A percentile compares a stretch with the other conserved stretches of the same genome.
phyloP scores from a whole-genome alignment of 2,888 invertebrate species.

The Eristalinus sepulchralis region DNA sequence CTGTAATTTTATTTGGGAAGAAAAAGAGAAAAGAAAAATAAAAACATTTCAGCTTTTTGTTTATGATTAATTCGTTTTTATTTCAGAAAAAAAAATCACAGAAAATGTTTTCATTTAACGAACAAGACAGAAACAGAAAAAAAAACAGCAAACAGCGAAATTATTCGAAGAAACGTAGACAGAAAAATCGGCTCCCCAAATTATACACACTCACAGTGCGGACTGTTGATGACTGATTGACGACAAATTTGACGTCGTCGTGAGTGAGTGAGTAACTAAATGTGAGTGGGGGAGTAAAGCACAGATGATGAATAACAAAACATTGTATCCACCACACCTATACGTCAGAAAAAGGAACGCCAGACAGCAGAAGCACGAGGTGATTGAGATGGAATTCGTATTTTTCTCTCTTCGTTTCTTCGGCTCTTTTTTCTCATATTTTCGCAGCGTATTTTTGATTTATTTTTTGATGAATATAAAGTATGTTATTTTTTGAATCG shows the following conservation, averaged over 20 bases:
- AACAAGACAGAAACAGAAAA: slow-evolving; percentile 8
- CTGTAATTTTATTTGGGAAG: slow-evolving; percentile 8
- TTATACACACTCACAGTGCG: slow-evolving; percentile 58
- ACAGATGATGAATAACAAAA: slow-evolving; percentile 65
- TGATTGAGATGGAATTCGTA: slow-evolving; percentile 42
- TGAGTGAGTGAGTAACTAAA: slow-evolving; percentile 55
- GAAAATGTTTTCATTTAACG: neutral
- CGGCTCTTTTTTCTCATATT: neutral
- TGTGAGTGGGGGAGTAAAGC: slow-evolving; percentile 58
- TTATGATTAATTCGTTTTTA: neutral
- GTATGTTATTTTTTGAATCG: neutral
- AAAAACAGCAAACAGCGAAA: slow-evolving; percentile 10
- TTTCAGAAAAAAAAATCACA: slow-evolving; percentile 27
- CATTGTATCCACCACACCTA: slow-evolving; percentile 62
- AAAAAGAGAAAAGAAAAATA: no score
- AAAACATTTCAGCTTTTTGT: neutral
- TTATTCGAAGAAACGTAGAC: neutral
- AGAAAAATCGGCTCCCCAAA: slow-evolving; percentile 14
- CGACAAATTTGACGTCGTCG: slow-evolving; percentile 62
- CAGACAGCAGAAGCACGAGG: slow-evolving; percentile 49
- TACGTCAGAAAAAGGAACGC: slow-evolving; percentile 29
- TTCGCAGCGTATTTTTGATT: slow-evolving; percentile 1
- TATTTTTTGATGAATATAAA: neutral
- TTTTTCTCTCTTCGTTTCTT: slow-evolving; percentile 1
- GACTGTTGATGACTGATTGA: slow-evolving; percentile 67